Base-by-base conservation (phyloP, 2,888 invertebrate genomes). In the Portevinia maculata region DNA sequence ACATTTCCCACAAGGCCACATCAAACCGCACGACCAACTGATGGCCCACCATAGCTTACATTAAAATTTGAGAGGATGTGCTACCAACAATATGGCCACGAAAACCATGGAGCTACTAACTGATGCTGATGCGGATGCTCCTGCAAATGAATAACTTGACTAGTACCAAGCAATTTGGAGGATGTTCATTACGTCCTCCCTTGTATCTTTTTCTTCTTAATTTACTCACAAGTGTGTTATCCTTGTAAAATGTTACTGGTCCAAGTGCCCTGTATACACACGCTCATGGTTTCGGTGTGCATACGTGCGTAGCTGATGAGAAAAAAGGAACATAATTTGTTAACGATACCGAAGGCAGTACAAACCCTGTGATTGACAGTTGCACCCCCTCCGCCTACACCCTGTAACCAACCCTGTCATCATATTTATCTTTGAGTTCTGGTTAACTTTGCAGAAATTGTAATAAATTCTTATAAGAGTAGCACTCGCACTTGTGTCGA, bases 371-470 rank as follows among this genome's bases (percentile, higher is more conserved):
- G 81, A 81, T 81, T 81, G 81, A 59, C 76, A 81, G 76, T 64
- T 81, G 76, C 76, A 65, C 70, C 64, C 64, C 76, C 60, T 50
- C 17, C 5, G 7, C 44, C 19, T 4, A 13, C 39, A 39, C 59
- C 30, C 41, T 32, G 9, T 28, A 19, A 1, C 13, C 62, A 8
- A 30, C 64, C 7, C 32, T 64, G 3, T 52, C 46, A 15, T 57
- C 39, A 28, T 32, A 59, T 28, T 79, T 67, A 74, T 76, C 81
- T 59, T 76, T 70, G 76, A 64, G 81, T 81, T 76, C 76, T 75
- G 81, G 81, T 70, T 81, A 81, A 70, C 81, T 81, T 76, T 64
- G 76, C 76, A 70, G 64, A 76, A 81, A 65, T 81, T 76, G 76
- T 76, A 81, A 81, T 81, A 81, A 81, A 79, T 69, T 81, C 75